These are phyloP conservation scores for Horisme vitalbata DNA, from an alignment of 2,888 invertebrate genomes.

Conservation along the genomic window DNA sequence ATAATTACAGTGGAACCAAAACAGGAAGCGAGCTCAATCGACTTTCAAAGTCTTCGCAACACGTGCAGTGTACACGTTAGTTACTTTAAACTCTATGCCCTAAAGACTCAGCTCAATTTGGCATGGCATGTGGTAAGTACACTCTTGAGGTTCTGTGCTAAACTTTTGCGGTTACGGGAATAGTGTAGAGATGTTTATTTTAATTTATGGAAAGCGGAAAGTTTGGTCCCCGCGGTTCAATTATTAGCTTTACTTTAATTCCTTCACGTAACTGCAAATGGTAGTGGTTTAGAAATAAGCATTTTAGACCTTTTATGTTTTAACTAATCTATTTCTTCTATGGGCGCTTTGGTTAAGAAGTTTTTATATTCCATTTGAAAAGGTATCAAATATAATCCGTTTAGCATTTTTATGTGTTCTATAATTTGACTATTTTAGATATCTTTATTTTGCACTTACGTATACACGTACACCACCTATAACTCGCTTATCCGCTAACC, in stretches of 20 bases:
- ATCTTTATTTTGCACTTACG: no score
- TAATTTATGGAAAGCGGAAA: constrained; percentile 10
- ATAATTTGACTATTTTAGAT: no score
- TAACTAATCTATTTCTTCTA: no score
- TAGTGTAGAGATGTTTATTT: constrained; percentile 8
- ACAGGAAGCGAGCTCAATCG: constrained; percentile 1
- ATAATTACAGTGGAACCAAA: no score
- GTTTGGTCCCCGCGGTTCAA: not conserved
- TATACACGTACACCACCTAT: no score
- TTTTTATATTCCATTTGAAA: no score
- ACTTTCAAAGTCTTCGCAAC: constrained; percentile 5
- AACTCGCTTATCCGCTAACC: no score
- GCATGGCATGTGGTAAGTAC: constrained; percentile 2
- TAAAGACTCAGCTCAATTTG: not conserved
- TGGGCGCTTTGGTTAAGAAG: no score
- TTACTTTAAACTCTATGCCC: not conserved
- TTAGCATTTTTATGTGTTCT: no score
- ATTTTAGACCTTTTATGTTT: no score
- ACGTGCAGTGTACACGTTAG: not conserved
- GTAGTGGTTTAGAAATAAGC: not conserved
- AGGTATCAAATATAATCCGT: no score
- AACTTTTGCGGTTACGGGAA: constrained; percentile 5
- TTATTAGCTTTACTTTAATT: no score
- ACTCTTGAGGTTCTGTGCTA: not conserved
- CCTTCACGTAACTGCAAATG: not conserved